phyloP scores from a whole-genome alignment of 2,113 vertebrate genomes.

The Parotia lawesii region DNA sequence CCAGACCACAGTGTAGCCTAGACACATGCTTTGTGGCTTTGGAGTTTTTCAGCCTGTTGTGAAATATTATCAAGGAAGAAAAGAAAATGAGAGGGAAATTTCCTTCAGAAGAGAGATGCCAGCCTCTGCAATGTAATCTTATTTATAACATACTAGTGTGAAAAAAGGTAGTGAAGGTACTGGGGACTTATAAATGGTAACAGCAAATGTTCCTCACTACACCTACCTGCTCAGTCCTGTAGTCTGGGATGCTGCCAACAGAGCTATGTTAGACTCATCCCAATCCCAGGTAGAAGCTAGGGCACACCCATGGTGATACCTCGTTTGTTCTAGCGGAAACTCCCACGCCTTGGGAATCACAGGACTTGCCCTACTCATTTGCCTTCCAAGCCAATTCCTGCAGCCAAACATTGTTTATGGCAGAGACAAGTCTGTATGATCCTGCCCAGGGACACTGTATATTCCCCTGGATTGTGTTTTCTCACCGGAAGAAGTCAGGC shows the following conservation, averaged over 20 bases:
- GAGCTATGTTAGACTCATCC: background rate
- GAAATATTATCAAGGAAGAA: background rate
- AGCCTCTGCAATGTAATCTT: background rate
- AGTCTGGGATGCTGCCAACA: background rate
- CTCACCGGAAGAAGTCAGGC: fast-evolving
- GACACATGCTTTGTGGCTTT: background rate
- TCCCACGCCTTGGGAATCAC: background rate
- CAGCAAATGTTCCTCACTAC: background rate
- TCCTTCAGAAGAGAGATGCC: background rate
- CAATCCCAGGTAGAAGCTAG: background rate
- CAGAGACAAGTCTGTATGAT: background rate
- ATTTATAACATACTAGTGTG: background rate
- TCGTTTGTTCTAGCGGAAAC: background rate
- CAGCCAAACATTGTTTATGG: background rate
- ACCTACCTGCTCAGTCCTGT: background rate
- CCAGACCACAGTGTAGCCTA: background rate
- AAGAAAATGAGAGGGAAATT: background rate
- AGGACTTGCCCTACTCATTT: background rate
- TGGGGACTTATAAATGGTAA: fast-evolving
- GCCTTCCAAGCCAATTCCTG: background rate
- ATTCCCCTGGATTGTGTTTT: background rate
- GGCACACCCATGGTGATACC: background rate
- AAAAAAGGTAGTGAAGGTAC: background rate
- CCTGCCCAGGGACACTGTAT: background rate
- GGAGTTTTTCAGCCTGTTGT: background rate